phyloP scores from a whole-genome alignment of 2,888 invertebrate species.

The Amphiduros pacificus region DNA sequence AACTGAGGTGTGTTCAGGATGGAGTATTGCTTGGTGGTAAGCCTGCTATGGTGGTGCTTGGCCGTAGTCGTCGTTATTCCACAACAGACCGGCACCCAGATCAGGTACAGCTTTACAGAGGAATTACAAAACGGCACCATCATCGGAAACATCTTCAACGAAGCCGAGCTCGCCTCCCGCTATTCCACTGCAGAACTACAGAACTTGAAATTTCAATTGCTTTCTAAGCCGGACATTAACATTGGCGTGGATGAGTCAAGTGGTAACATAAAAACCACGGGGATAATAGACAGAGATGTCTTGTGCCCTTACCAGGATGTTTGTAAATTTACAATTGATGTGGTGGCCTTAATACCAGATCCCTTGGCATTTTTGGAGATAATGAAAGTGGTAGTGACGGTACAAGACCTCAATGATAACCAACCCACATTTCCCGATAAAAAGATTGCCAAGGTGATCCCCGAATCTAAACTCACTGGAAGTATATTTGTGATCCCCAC shows the following conservation, averaged over 20 bases:
- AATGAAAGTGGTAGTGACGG: slow-evolving; percentile 15
- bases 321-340: slow-evolving; percentile 14
- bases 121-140: slow-evolving; percentile 24
- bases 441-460: slow-evolving; percentile 4
- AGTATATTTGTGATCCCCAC: slow-evolving; percentile 11
- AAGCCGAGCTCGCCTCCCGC: slow-evolving; percentile 21
- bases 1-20: no score
- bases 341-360: slow-evolving; percentile 13
- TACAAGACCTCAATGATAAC: slow-evolving; percentile 19
- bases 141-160: slow-evolving; percentile 27
- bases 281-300: slow-evolving; percentile 9
- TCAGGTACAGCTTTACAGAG: slow-evolving; percentile 18
- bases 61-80: no score
- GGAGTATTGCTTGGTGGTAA: no score
- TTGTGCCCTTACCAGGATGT: background rate
- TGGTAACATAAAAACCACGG: slow-evolving; percentile 2
- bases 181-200: slow-evolving; percentile 13
- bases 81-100: background rate
- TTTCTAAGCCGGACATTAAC: slow-evolving; percentile 17
- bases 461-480: slow-evolving; percentile 8
- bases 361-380: slow-evolving; percentile 16
- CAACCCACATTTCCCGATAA: slow-evolving; percentile 11
- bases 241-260: slow-evolving; percentile 8
- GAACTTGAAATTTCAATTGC: slow-evolving; percentile 26
- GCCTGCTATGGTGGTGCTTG: no score